These are phyloP conservation scores for Thecocarcelia acutangulata DNA, from an alignment of 2,888 invertebrate species.

Conservation along the genomic window DNA sequence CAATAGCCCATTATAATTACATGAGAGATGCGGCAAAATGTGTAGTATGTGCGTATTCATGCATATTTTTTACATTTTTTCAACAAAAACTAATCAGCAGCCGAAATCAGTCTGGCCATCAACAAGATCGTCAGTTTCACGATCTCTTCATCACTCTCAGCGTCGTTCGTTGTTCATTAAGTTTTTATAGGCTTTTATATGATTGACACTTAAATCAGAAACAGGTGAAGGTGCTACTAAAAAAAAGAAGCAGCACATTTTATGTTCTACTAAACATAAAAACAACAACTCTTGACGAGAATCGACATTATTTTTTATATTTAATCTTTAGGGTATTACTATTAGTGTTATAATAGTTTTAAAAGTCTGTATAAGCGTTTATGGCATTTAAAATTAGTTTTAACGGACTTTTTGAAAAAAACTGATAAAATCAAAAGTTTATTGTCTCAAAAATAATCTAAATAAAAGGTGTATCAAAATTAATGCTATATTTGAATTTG, in stretches of 20 bases:
- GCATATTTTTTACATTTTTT: slow-evolving; percentile 4
- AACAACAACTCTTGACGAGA: neutral
- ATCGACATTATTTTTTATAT: neutral
- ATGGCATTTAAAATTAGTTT: neutral
- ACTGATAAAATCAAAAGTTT: no score
- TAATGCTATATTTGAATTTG: no score
- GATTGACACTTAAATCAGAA: slow-evolving; percentile 56
- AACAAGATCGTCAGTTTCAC: slow-evolving; percentile 57
- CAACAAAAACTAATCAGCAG: slow-evolving; percentile 34
- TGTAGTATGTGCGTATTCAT: neutral
- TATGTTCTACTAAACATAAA: neutral
- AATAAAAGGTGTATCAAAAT: no score
- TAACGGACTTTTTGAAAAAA: neutral
- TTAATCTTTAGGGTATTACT: neutral
- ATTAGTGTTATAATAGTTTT: slow-evolving; percentile 30
- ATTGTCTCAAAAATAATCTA: no score
- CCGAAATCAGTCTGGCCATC: slow-evolving; percentile 55
- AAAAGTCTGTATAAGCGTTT: slow-evolving; percentile 29
- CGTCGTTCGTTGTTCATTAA: slow-evolving; percentile 59
- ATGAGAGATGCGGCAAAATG: slow-evolving; percentile 8
- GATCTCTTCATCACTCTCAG: slow-evolving; percentile 61
- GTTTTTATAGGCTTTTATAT: slow-evolving; percentile 48
- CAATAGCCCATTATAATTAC: slow-evolving; percentile 30
- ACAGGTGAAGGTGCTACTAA: slow-evolving; percentile 56
- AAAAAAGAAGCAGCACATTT: slow-evolving; percentile 27